Base-by-base conservation (phyloP, 2,888 invertebrate species). In the Orchesellides sinensis region DNA sequence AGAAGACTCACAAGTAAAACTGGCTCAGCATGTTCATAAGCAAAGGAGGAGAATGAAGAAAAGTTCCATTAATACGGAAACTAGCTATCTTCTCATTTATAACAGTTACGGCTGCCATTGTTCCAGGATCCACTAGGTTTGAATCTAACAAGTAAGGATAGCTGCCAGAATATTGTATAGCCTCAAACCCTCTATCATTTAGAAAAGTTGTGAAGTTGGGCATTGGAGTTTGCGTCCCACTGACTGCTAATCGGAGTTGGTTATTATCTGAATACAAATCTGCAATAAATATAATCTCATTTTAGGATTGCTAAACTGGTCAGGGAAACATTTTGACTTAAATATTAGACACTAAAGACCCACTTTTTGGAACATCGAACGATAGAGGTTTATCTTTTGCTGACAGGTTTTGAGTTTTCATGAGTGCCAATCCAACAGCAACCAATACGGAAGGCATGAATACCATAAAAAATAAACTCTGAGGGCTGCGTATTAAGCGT, bases 41-140 rank as follows among this genome's bases (percentile, higher is more conserved):
- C 83, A 95, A 93, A 2, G 96, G 96, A 88, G 96, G 90, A 83
- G 95, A 94, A 89, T 96, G 96, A 65, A 94, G 93, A 88, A 93
- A 94, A 0, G 96, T 95, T 89, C 95, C 95, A 89, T 96, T 96
- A 90, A 95, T 95, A 1, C 75, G 69, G 17, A 88, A 21, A n/a
- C 75, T 45, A 84, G 93, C 92, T 94, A 29, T 23, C 10, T 32
- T 45, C 5, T 66, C 25, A 21, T 14, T 8, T 8, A 47, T 29
- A 29, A 21, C 17, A 2, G n/a, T 10, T 0, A 88, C 4, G 4
- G 88, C 86, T 0, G 87, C 84, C 80, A 85, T 74, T 32, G 86
- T 85, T 12, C 87, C 86, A 10, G 59, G 27, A 8, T 72, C 69
- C 0, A 35, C 52, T 0, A 65, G 40, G 65, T 77, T 73, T 5